Percentiles rank a stretch among this genome's conserved stretches.
phyloP scores from a whole-genome alignment of 2,113 vertebrate species.

The Gallinago paraguaiae region DNA sequence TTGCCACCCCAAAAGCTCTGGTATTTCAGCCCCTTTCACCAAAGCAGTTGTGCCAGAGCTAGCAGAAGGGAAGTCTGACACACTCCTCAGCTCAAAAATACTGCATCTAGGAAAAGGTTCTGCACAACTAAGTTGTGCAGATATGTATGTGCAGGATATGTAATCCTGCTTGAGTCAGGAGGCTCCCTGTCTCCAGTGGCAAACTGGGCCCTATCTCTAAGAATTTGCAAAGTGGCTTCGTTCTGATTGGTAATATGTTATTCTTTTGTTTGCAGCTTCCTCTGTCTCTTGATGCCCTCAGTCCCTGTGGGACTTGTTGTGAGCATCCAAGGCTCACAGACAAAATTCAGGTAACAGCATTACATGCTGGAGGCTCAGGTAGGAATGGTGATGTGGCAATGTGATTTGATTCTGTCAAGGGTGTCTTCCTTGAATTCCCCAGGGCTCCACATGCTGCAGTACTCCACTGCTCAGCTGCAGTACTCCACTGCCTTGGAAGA shows the following conservation, averaged over 20 bases:
- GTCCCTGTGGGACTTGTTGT: background rate
- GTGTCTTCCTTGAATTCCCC: background rate
- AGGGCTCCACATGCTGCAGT: background rate
- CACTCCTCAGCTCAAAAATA: background rate
- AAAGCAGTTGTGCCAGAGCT: background rate
- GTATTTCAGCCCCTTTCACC: background rate
- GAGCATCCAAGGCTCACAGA: background rate
- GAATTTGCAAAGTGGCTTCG: background rate
- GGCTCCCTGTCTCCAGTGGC: background rate
- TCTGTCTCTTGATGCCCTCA: background rate
- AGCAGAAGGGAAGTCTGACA: background rate
- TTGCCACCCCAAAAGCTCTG: background rate
- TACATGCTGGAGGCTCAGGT: background rate
- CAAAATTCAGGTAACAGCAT: background rate
- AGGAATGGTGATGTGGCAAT: background rate
- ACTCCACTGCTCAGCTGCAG: background rate
- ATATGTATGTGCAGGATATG: too few species aligned
- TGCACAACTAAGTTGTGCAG: fast-evolving
- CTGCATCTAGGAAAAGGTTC: background rate
- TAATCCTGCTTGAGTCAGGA: background rate
- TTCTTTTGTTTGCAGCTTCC: background rate
- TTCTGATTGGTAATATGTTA: background rate
- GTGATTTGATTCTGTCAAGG: background rate
- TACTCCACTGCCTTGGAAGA: background rate
- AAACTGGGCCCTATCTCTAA: background rate